Evolutionary conservation across 2,797 vertebrate species (phyloP).

Genomic region (Ptychobarbus kaznakovi): DNA sequence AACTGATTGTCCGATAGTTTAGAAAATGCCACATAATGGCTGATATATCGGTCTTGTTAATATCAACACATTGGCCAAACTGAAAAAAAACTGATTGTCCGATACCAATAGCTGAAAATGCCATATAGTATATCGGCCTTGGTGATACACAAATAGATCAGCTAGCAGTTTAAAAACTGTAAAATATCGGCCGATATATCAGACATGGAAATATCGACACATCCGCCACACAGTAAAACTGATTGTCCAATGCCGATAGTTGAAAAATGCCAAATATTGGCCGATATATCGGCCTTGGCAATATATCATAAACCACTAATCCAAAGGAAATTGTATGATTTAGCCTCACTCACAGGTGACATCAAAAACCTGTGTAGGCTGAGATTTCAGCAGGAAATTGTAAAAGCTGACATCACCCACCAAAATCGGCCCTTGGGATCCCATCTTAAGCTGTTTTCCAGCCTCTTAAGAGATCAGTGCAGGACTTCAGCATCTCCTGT

Average conservation of each 20-base stretch:
- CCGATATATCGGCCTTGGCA: not conserved
- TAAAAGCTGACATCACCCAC: not conserved
- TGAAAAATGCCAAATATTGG: not conserved
- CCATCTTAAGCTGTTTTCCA: slow-evolving; percentile 8
- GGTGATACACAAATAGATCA: not conserved
- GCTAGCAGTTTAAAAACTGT: not conserved
- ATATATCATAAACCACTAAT: not conserved
- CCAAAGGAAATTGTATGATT: not conserved
- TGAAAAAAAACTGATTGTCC: not conserved
- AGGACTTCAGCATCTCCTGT: not conserved
- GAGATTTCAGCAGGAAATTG: not conserved
- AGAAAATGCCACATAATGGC: not conserved
- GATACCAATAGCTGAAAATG: not conserved
- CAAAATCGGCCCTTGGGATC: not conserved
- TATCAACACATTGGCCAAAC: no score
- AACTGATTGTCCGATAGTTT: not conserved
- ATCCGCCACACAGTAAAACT: not conserved
- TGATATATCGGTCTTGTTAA: no score
- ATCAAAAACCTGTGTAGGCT: not conserved
- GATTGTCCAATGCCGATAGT: not conserved
- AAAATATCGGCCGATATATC: not conserved
- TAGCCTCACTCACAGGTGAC: not conserved
- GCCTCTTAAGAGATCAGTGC: slow-evolving; percentile 31
- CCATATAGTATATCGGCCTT: not conserved
- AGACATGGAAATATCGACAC: not conserved